Evolutionary conservation across 2,113 vertebrate species (phyloP), one percentile per base, ranked within the genome.

Genomic region (Hyperopisus bebe): DNA sequence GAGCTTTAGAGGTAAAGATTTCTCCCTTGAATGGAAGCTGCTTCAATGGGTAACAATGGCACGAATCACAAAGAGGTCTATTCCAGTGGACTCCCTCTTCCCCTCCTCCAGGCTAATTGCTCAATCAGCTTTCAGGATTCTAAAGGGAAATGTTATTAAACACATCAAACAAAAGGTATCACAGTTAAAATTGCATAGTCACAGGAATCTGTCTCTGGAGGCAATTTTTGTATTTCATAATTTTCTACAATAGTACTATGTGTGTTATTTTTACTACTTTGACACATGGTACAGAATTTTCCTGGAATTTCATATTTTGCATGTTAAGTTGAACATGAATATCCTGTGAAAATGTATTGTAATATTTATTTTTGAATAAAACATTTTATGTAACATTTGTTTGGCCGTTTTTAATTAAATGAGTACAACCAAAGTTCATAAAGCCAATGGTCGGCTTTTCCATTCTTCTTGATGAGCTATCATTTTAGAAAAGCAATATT

Each of bases 311-410:
- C 44, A 80, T 42, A 53, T 66, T 84, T 66, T 89, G 35, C 86
- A 89, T 11, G 24, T 89, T 82, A 48, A 53, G 51, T 39, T 82
- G 17, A 48, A 44, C 31, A 85, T 66, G 13, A 70, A 74, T 70
- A 17, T 47, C 58, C 10, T 53, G 48, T 90, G 17, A 10, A 90
- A 88, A 27, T 87, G 66, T 90, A 82, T 82, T 88, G 46, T 82
- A 46, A 55, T 90, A 88, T 90, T 88, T 90, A 88, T 90, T 90
- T 90, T 90, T 82, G n/a, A 90, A 88, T 90, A 90, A 88, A 80
- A 88, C 50, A 44, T 35, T 88, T 88, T 90, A 83, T 88, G 74
- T 83, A 55, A 55, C n/a, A 80, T 46, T 47, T 84, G 39, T 84
- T 47, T 84, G 39, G 44, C 24, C 39, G 27, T n/a, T 46, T 47